Evolutionary conservation across 2,797 vertebrate species (phyloP).

Genomic region (Malacoraja senta): DNA sequence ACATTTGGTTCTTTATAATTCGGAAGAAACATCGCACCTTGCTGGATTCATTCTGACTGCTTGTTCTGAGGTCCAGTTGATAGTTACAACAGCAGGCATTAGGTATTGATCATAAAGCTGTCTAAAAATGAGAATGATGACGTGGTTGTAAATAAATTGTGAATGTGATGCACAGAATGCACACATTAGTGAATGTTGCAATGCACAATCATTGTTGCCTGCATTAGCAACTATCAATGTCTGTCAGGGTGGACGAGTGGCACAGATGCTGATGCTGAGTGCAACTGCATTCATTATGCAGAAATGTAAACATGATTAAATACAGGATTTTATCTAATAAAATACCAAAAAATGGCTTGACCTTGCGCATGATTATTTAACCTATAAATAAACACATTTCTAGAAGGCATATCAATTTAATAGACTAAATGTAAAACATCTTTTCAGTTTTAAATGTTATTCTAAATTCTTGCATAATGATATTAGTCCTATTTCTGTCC

Average conservation of each 20-base stretch:
- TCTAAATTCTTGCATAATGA: not conserved
- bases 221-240: slow-evolving; percentile 28
- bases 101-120: not conserved
- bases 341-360: not conserved
- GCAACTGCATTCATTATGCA: slow-evolving; percentile 15
- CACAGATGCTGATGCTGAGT: slow-evolving; percentile 18
- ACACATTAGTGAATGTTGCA: not conserved
- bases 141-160: not conserved
- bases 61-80: not conserved
- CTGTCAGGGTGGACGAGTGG: slow-evolving; percentile 25
- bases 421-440: not conserved
- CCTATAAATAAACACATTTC: not conserved
- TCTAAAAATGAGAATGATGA: slow-evolving; percentile 14
- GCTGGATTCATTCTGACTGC: slow-evolving; percentile 9
- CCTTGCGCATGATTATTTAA: not conserved
- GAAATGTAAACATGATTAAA: not conserved
- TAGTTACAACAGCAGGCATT: not conserved
- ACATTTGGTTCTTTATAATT: not conserved
- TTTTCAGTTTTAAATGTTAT: not conserved
- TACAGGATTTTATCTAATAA: not conserved
- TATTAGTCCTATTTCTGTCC: not conserved
- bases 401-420: not conserved
- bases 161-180: not conserved
- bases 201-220: slow-evolving; percentile 14
- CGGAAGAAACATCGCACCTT: slow-evolving; percentile 14